Percentiles rank a stretch among this genome's conserved stretches.
Conservation (phyloP, 2,113 vertebrate species). For the Callorhinus ursinus region DNA sequence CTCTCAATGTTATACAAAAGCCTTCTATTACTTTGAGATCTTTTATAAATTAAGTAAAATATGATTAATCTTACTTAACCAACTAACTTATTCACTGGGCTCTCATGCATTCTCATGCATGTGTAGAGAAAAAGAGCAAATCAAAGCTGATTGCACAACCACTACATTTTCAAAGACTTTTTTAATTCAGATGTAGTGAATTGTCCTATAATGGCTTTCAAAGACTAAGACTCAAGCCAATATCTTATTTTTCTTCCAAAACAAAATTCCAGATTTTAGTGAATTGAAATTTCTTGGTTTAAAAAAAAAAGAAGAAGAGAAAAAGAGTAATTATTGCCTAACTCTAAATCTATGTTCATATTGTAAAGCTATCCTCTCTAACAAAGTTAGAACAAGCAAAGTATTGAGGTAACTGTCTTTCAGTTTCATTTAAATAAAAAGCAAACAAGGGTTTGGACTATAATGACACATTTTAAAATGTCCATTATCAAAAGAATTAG, state of each 20-base stretch:
- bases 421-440: conserved; percentile 35
- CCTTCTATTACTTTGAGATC: neutral
- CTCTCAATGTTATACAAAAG: conserved; percentile 18
- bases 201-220: conserved; percentile 3
- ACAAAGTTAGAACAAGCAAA: conserved; percentile 8
- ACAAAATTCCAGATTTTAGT: conserved; percentile 60
- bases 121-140: conserved; percentile 25
- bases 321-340: neutral
- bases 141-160: neutral
- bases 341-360: neutral
- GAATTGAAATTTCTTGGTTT: conserved; percentile 20
- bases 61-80: conserved; percentile 18
- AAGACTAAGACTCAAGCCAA: conserved; percentile 38
- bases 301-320: neutral
- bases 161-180: neutral
- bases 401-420: neutral
- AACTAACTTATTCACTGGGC: neutral
- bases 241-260: conserved; percentile 39
- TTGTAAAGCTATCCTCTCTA: conserved; percentile 36
- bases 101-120: neutral
- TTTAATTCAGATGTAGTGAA: neutral
- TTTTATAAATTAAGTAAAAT: conserved; percentile 51
- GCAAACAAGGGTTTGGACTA: neutral
- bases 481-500: neutral
- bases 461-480: neutral